Conservation (phyloP, 2,888 invertebrate species). For the Patella pellucida region DNA sequence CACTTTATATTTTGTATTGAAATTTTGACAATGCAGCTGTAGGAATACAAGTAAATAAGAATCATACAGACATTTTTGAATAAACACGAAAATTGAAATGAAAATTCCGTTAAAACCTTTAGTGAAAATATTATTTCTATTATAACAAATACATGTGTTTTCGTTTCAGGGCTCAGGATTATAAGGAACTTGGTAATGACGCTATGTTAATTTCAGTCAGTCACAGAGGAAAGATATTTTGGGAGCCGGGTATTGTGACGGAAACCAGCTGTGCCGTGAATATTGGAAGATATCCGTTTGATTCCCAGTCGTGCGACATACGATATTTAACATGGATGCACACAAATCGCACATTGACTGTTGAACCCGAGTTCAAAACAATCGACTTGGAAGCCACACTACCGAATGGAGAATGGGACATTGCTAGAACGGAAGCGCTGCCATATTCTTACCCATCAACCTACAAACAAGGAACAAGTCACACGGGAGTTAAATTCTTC, state of each 20-base stretch:
- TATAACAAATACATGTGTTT: neutral
- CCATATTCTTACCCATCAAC: slow-evolving; percentile 41
- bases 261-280: slow-evolving; percentile 53
- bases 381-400: slow-evolving; percentile 44
- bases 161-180: slow-evolving; percentile 45
- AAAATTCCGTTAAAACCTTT: neutral
- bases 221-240: slow-evolving; percentile 42
- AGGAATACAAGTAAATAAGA: too few species aligned
- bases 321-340: slow-evolving; percentile 57
- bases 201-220: slow-evolving; percentile 48
- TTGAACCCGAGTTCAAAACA: slow-evolving; percentile 37
- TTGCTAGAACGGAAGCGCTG: slow-evolving; percentile 37
- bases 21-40: too few species aligned
- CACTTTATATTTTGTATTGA: too few species aligned
- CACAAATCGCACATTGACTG: slow-evolving; percentile 47
- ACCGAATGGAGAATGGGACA: slow-evolving; percentile 54
- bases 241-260: slow-evolving; percentile 51
- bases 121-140: neutral
- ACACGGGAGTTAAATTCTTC: slow-evolving; percentile 46
- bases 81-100: neutral
- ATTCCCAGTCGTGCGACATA: slow-evolving; percentile 49
- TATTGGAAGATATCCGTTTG: slow-evolving; percentile 53
- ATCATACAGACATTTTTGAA: neutral
- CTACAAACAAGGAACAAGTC: slow-evolving; percentile 44
- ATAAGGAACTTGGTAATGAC: slow-evolving; percentile 48